Percentiles rank a stretch among this genome's conserved stretches.
Evolutionary conservation across 1,140 invertebrate genomes (phyloP).

Genomic region (Drosophila pseudoananassae): DNA sequence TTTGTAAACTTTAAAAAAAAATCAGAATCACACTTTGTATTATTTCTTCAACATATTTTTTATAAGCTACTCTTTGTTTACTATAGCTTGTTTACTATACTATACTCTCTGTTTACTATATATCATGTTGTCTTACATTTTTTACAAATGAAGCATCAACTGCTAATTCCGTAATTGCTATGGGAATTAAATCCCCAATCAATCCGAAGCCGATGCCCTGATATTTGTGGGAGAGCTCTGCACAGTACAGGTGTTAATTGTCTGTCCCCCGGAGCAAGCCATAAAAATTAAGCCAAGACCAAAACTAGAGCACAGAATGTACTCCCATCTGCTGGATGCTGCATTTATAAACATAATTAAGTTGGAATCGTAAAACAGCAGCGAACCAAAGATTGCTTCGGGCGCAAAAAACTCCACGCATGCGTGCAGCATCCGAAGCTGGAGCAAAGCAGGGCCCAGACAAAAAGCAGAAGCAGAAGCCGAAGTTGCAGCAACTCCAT

Average conservation of each 20-base stretch:
- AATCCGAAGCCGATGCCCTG: not conserved
- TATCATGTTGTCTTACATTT: no score
- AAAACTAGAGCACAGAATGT: slow-evolving; percentile 37
- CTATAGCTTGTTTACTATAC: no score
- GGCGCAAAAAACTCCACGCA: slow-evolving; percentile 47
- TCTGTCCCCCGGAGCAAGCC: slow-evolving; percentile 35
- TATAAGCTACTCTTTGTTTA: no score
- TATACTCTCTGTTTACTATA: no score
- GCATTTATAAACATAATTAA: slow-evolving; percentile 77
- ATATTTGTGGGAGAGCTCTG: slow-evolving; percentile 42
- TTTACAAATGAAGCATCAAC: not conserved
- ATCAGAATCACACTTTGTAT: no score
- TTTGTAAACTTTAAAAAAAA: no score
- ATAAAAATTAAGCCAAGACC: slow-evolving; percentile 58
- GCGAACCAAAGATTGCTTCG: slow-evolving; percentile 42
- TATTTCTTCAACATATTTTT: no score
- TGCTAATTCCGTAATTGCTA: not conserved
- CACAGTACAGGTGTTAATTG: slow-evolving; percentile 48
- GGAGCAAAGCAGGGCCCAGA: slow-evolving; percentile 24
- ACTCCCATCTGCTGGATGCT: slow-evolving; percentile 9
- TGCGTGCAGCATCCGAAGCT: slow-evolving; percentile 42
- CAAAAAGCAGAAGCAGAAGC: slow-evolving; percentile 17
- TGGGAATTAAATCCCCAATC: slow-evolving; percentile 19
- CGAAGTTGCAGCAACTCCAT: slow-evolving; percentile 56
- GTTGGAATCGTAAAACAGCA: slow-evolving; percentile 74